These are phyloP conservation scores for Doryteuthis pealeii DNA, from an alignment of 1,140 invertebrate species.

Conservation along the genomic window DNA sequence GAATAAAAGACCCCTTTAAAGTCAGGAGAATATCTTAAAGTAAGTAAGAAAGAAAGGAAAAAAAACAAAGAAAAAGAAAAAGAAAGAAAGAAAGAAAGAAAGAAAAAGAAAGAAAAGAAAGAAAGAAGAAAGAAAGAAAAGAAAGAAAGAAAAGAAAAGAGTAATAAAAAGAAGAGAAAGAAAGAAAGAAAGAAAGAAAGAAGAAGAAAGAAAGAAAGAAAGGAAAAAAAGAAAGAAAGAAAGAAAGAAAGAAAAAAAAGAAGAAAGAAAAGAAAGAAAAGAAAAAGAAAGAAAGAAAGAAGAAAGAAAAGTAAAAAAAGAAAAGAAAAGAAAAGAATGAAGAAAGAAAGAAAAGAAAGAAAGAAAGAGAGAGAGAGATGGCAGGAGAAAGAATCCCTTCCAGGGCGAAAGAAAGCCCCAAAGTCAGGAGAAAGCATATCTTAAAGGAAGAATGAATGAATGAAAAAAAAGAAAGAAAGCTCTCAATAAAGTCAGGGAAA, in stretches of 20 bases:
- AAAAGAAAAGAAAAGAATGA: not conserved
- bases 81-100: not conserved
- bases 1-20: too few relatives aligned
- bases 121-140: not conserved
- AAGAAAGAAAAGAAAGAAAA: not conserved
- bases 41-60: too few relatives aligned
- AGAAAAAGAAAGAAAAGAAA: not conserved
- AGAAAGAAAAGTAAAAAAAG: not conserved
- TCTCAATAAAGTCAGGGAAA: too few relatives aligned
- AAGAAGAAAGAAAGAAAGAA: not conserved
- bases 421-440: too few relatives aligned
- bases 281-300: not conserved
- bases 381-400: too few relatives aligned
- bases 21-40: too few relatives aligned
- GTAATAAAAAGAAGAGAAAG: not conserved
- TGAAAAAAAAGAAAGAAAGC: too few relatives aligned
- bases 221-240: not conserved
- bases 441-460: too few relatives aligned
- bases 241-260: not conserved
- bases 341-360: too few relatives aligned
- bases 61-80: not conserved
- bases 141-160: not conserved
- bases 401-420: too few relatives aligned
- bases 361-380: too few relatives aligned
- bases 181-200: not conserved